Evolutionary conservation across 2,888 invertebrate species (phyloP).

Genomic region (Brachyopa scutellaris): DNA sequence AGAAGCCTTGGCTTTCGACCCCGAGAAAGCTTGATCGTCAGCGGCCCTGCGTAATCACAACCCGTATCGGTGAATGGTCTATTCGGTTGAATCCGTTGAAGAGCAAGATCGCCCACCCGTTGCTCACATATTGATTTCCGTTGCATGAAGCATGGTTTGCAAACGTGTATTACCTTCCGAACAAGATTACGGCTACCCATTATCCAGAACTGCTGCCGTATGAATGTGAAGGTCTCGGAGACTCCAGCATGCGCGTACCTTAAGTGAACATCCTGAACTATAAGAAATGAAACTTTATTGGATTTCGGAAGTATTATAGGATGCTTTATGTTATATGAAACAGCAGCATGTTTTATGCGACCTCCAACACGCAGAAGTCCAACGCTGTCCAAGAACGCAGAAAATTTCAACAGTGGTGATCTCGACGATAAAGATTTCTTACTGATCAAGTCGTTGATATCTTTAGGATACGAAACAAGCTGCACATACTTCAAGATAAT

Average conservation of each 20-base stretch:
- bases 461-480: not conserved
- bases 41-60: slow-evolving; percentile 39
- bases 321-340: no score
- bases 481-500: not conserved
- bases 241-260: not conserved
- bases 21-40: slow-evolving; percentile 10
- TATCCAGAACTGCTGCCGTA: no score
- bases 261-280: not conserved
- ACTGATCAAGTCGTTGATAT: not conserved
- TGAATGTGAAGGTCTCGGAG: not conserved
- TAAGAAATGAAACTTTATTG: not conserved
- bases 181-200: no score
- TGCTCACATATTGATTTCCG: slow-evolving; percentile 16
- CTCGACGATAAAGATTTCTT: no score
- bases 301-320: no score
- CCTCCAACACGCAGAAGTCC: no score
- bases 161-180: no score
- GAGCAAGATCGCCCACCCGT: slow-evolving; percentile 20
- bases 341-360: no score
- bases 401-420: no score
- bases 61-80: slow-evolving; percentile 24
- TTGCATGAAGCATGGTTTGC: no score
- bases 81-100: slow-evolving; percentile 9
- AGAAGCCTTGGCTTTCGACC: no score
- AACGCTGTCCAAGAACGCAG: no score